Base-by-base conservation (phyloP, 2,113 vertebrate genomes). In the Hymenochirus boettgeri region DNA sequence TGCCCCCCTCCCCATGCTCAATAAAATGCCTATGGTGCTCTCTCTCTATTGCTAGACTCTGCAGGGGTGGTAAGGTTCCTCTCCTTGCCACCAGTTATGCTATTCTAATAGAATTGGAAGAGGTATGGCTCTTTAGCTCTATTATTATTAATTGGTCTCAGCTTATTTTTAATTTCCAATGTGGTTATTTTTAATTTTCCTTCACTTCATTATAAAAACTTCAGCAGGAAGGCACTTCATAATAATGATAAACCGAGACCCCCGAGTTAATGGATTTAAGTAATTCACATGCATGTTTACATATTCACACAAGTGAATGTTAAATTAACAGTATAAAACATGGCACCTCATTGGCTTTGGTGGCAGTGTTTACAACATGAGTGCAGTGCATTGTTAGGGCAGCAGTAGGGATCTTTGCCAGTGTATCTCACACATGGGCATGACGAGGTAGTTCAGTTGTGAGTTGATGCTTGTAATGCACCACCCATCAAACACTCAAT, bases 381-480 rank as follows among this genome's bases (percentile, higher is more conserved):
- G 42, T 69, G 63, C 63, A 66, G 63, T 59, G 35, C 65, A 69
- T 53, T 31, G 35, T 45, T 29, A 33, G 55, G 47, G 31, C 26
- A 65, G 42, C 12, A 18, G 33, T 9, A 65, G 19, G 53, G 8
- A 42, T 56, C 53, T 5, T 58, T 46, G 31, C 18, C 58, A 12
- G 7, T 31, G 47, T 37, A 46, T 60, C 53, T 53, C 62, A 72
- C 26, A 25, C 57, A 74, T 73, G 64, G 74, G 72, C 73, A 70
- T 72, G 2, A 63, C 74, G 86, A 89, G 86, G 89, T 84, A 82
- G 84, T 87, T 83, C 84, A 78, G 81, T 76, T 86, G 72, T 75
- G 70, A 81, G 82, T 80, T 74, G 72, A 74, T 65, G 72, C 50
- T 46, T 26, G 71, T 62, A 56, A 76, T 76, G 78, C 74, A 74